phyloP scores from a whole-genome alignment of 2,888 invertebrate genomes.

The Ophion ventricosus region DNA sequence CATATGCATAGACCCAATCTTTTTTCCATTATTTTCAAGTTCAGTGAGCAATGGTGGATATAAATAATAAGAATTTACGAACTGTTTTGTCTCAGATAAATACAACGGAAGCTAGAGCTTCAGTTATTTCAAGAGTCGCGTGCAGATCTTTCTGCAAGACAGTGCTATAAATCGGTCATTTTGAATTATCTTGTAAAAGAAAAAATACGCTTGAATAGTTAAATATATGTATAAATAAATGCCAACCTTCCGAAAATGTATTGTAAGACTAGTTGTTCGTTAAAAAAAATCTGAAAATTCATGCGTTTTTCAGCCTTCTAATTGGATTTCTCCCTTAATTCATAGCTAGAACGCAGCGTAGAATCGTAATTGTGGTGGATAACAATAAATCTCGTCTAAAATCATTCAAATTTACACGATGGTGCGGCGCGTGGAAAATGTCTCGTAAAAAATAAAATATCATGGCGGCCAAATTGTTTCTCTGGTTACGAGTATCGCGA shows the following conservation, averaged over 20 bases:
- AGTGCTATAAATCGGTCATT: no score
- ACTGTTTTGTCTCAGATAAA: no score
- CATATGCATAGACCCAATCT: no score
- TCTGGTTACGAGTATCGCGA: constrained; percentile 21
- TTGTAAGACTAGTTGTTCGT: neutral
- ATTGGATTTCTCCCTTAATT: neutral
- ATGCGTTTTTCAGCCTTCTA: neutral
- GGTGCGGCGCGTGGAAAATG: neutral
- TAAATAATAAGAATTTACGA: no score
- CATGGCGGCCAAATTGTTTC: constrained; percentile 38
- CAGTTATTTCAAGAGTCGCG: no score
- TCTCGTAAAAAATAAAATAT: constrained; percentile 30
- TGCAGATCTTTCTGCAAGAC: no score
- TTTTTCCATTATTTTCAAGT: no score
- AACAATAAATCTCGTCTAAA: neutral
- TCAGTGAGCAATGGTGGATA: no score
- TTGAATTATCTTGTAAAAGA: no score
- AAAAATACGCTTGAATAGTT: no score
- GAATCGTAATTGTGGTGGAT: neutral
- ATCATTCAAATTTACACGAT: constrained; percentile 3
- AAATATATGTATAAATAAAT: neutral
- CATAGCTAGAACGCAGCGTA: neutral
- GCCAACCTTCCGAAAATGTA: neutral
- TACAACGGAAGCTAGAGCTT: no score
- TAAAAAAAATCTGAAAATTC: neutral